Evolutionary conservation across 2,888 invertebrate genomes (phyloP).

Genomic region (Agrotis segetum): DNA sequence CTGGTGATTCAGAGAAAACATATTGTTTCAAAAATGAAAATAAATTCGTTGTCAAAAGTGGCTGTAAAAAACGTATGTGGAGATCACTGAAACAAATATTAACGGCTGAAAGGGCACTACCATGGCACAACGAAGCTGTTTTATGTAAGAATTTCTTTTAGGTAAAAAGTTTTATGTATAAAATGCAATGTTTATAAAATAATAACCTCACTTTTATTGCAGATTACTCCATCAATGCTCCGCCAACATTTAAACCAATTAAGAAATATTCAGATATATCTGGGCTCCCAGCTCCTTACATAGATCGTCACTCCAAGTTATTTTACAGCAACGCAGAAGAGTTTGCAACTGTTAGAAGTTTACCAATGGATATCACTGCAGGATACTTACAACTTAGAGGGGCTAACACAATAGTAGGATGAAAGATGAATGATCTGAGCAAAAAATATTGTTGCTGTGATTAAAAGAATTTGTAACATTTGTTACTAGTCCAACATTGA

Average conservation of each 20-base stretch:
- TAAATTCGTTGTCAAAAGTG: constrained; percentile 90
- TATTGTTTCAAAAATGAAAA: constrained; percentile 86
- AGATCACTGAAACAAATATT: constrained; percentile 97
- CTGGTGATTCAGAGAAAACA: constrained; percentile 78
- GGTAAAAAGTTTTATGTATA: background rate
- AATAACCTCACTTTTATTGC: constrained; percentile 61
- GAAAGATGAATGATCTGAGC: constrained; percentile 30
- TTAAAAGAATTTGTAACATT: background rate
- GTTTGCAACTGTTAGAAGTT: constrained; percentile 95
- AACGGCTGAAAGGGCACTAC: constrained; percentile 94
- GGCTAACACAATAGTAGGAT: constrained; percentile 94
- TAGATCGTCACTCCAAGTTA: constrained; percentile 97
- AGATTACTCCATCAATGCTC: constrained; percentile 97
- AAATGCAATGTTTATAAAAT: background rate
- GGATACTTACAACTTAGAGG: constrained; percentile 97
- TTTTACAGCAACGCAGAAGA: constrained; percentile 96
- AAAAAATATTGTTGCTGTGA: background rate
- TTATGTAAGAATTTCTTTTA: constrained; percentile 92
- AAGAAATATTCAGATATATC: constrained; percentile 98
- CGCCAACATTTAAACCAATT: constrained; percentile 97
- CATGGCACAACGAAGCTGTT: constrained; percentile 94
- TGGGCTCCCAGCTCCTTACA: constrained; percentile 96
- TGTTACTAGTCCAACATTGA: background rate
- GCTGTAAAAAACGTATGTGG: constrained; percentile 95
- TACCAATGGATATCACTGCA: constrained; percentile 98